Percentiles rank a stretch among this genome's conserved stretches.
phyloP scores from a whole-genome alignment of 2,888 invertebrate species.

The Pteria penguin region DNA sequence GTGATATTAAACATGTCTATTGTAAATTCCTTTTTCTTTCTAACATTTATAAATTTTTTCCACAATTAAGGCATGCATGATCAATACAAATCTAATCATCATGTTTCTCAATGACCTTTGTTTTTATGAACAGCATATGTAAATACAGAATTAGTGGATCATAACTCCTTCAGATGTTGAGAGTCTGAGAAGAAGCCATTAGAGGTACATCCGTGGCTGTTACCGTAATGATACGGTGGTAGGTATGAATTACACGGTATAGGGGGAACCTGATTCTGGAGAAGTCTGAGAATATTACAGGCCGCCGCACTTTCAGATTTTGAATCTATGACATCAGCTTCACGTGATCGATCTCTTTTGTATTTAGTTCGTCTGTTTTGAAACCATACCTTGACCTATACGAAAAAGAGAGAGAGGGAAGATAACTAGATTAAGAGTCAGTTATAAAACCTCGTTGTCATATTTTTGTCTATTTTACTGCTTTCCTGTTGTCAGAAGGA shows the following conservation, averaged over 20 bases:
- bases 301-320: conserved; percentile 70
- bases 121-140: too few species aligned
- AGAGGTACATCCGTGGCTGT: not conserved
- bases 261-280: conserved; percentile 53
- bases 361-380: conserved; percentile 76
- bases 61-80: too few species aligned
- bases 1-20: too few species aligned
- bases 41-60: too few species aligned
- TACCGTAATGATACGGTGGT: conserved; percentile 47
- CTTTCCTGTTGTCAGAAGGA: too few species aligned
- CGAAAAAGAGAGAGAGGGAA: not conserved
- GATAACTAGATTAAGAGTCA: too few species aligned
- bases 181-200: not conserved
- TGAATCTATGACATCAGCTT: conserved; percentile 64
- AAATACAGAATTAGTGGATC: too few species aligned
- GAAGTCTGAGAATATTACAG: conserved; percentile 66
- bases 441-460: too few species aligned
- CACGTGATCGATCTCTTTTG: conserved; percentile 71
- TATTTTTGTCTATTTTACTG: too few species aligned
- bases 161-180: not conserved
- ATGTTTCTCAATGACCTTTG: too few species aligned
- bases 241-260: conserved; percentile 41
- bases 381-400: conserved; percentile 78
- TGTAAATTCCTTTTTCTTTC: too few species aligned
- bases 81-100: too few species aligned